Conservation (phyloP, 2,797 vertebrate species). For the Podarcis lilfordi region DNA sequence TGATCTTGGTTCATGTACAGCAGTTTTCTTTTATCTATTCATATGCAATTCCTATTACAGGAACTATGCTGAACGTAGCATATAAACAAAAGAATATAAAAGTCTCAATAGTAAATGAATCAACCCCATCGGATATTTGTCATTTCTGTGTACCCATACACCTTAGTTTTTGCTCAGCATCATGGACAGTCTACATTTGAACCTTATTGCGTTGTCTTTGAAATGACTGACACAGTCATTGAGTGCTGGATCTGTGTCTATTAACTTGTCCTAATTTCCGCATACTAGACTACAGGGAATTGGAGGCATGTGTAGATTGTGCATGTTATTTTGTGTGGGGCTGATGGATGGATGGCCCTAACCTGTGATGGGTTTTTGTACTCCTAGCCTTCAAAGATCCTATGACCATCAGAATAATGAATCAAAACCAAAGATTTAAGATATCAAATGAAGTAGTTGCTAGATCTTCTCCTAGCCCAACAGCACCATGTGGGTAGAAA, state of each 20-base stretch:
- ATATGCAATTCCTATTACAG: neutral
- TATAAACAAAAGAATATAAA: neutral
- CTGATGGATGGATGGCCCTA: neutral
- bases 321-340: neutral
- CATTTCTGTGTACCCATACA: neutral
- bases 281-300: neutral
- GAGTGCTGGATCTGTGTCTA: neutral
- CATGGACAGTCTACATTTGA: neutral
- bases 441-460: neutral
- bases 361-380: neutral
- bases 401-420: neutral
- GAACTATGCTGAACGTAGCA: neutral
- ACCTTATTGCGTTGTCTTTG: neutral
- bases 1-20: neutral
- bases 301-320: neutral
- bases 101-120: neutral
- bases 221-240: neutral
- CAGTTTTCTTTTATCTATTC: neutral
- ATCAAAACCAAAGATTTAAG: neutral
- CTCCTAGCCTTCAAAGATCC: neutral
- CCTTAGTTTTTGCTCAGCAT: neutral
- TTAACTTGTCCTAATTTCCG: neutral
- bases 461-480: neutral
- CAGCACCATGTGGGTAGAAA: no score
- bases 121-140: neutral